Base-by-base conservation (phyloP, 2,113 vertebrate genomes). In the Rhipidura dahli region DNA sequence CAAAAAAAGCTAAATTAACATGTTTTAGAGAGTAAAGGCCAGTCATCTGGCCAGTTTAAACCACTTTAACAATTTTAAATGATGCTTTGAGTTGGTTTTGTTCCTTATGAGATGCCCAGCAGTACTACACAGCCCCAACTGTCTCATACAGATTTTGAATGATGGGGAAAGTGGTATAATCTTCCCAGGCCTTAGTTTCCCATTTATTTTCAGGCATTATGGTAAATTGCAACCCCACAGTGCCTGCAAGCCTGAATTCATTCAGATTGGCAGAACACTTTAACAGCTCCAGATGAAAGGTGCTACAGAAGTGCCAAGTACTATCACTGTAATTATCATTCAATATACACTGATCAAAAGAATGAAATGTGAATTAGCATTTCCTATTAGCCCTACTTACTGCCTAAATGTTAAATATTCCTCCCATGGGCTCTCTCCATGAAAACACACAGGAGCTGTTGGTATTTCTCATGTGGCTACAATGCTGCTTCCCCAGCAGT, bases 341-440 rank as follows among this genome's bases (percentile, higher is more conserved):
- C 96, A 93, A 91, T 80, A 95, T 45, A 95, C 85, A 51, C 87
- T 82, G 95, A 97, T 97, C 96, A 94, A 96, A 96, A 97, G 95
- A 94, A 95, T 90, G 90, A 96, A 95, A 97, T 77, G 91, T 28
- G 95, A 95, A 97, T 95, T 94, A 97, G 93, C 96, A 97, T 96
- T 93, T 97, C 95, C 94, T 95, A 95, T 97, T 95, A 97, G 91
- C 87, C 88, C 87, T 79, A 71, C 87, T 90, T 84, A 90, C 68
- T 89, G 96, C 85, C 94, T 88, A 71, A 83, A 94, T 91, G 72
- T 94, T 87, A 90, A 95, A 93, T 80, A 66, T 81, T 93, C 88
- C 72, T 93, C 96, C 94, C 78, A 56, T 47, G 94, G 94, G 93
- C 87, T 90, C 79, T 87, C 54, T 80, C 84, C 73, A 73, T 30